These are phyloP conservation scores for Varanus komodoensis DNA, from an alignment of 2,113 vertebrate species.

Conservation along the genomic window DNA sequence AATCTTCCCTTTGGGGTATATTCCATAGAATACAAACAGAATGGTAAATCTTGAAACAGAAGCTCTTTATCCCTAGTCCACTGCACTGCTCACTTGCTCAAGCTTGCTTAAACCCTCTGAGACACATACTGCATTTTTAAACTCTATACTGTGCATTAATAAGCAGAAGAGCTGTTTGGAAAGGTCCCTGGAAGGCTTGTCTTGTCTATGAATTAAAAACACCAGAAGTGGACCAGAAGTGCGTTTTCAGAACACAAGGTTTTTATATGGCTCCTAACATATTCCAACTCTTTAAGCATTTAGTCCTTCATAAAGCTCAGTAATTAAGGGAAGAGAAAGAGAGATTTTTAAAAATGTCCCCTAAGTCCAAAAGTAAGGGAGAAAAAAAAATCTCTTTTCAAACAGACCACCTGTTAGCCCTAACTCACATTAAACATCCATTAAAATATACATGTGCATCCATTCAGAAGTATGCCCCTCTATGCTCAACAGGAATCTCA, in stretches of 20 bases:
- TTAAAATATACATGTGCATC: background rate
- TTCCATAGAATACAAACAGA: accelerated
- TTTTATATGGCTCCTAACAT: constrained; percentile 3
- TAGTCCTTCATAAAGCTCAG: background rate
- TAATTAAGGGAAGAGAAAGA: background rate
- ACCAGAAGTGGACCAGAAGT: background rate
- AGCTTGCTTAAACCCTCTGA: background rate
- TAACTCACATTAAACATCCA: background rate
- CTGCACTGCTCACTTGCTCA: background rate
- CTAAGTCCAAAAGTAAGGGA: background rate
- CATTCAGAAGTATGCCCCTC: background rate
- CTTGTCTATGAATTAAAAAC: background rate
- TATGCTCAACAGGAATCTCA: background rate
- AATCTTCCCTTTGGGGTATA: background rate
- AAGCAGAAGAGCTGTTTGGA: background rate
- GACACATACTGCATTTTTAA: constrained; percentile 1
- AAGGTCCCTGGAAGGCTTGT: background rate
- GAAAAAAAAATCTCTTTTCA: background rate
- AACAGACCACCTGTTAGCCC: background rate
- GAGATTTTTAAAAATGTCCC: too few relatives aligned
- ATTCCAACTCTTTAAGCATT: background rate
- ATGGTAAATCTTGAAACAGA: background rate
- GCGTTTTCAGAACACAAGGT: background rate
- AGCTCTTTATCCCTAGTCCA: background rate
- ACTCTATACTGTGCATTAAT: constrained; percentile 6